A percentile compares a stretch with the other conserved stretches of the same genome.
Evolutionary conservation across 2,888 invertebrate genomes (phyloP).

Genomic region (Neoascia interrupta): DNA sequence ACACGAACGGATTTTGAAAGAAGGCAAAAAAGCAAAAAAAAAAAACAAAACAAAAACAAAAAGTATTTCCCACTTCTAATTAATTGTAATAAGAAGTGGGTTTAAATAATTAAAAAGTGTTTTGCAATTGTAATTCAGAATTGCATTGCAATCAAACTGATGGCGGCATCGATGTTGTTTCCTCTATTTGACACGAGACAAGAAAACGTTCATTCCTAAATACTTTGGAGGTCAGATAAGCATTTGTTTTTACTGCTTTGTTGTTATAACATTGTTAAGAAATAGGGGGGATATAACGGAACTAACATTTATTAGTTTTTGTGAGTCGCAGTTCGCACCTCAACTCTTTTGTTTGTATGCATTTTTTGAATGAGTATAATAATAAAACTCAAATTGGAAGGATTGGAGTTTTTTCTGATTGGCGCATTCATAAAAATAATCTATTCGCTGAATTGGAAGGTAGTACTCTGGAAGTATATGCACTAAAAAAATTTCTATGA

Average conservation of each 20-base stretch:
- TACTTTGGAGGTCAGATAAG: slow-evolving; percentile 11
- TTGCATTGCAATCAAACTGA: slow-evolving; percentile 21
- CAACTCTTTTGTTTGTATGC: slow-evolving; percentile 59
- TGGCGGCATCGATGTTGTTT: too few species aligned
- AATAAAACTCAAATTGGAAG: too few species aligned
- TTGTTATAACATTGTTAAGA: background rate
- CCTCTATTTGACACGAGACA: slow-evolving; percentile 20
- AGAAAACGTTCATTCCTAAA: slow-evolving; percentile 24
- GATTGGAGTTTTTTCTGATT: too few species aligned
- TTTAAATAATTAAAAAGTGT: slow-evolving; percentile 40
- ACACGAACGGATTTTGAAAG: slow-evolving; percentile 31
- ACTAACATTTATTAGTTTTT: slow-evolving; percentile 11
- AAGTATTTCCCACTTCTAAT: slow-evolving; percentile 33
- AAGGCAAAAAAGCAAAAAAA: background rate
- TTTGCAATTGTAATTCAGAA: slow-evolving; percentile 63
- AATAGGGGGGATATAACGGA: slow-evolving; percentile 7
- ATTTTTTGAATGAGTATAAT: too few species aligned
- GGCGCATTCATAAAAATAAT: too few species aligned
- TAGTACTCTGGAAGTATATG: too few species aligned
- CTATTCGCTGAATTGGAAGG: too few species aligned
- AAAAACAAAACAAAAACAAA: too few species aligned
- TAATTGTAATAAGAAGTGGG: slow-evolving; percentile 33
- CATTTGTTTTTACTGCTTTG: slow-evolving; percentile 4
- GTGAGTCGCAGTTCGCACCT: slow-evolving; percentile 29
- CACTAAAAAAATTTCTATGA: too few species aligned